Conservation (phyloP, 1,140 invertebrate genomes). For the Lasioglossum baleicum region DNA sequence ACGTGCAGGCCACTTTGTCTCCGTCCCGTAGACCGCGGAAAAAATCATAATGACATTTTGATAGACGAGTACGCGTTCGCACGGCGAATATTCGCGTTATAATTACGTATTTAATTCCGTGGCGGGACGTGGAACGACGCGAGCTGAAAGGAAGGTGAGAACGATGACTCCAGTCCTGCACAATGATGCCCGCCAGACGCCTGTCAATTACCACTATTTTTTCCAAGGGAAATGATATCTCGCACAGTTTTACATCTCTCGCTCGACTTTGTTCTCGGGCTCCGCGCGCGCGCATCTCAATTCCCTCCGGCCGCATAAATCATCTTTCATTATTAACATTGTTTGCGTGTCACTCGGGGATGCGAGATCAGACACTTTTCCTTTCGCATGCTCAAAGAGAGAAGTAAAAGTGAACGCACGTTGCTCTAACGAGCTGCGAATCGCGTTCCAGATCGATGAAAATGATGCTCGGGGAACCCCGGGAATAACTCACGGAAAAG, state of each 20-base stretch:
- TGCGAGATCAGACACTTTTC: background rate
- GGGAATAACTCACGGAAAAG: no score
- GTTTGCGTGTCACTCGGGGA: background rate
- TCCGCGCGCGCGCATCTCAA: no score
- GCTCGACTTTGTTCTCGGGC: background rate
- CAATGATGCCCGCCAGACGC: background rate
- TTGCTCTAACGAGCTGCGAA: no score
- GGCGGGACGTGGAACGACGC: background rate
- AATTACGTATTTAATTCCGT: slow-evolving; percentile 38
- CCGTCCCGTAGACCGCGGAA: background rate
- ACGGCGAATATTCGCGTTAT: slow-evolving; percentile 15
- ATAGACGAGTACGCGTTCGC: slow-evolving; percentile 25
- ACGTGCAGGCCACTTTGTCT: background rate
- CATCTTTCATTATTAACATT: background rate
- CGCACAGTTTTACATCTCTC: background rate
- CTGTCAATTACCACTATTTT: slow-evolving; percentile 7
- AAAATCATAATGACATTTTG: slow-evolving; percentile 45
- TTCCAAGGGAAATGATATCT: background rate
- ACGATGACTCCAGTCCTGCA: slow-evolving; percentile 13
- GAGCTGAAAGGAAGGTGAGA: slow-evolving; percentile 2
- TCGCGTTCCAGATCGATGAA: no score
- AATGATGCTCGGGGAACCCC: no score
- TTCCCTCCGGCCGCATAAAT: no score
- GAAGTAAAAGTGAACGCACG: background rate
- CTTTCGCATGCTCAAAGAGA: background rate